Percentiles rank a stretch among this genome's conserved stretches.
Evolutionary conservation across 2,797 vertebrate genomes (phyloP).

Genomic region (Anguilla marmorata): DNA sequence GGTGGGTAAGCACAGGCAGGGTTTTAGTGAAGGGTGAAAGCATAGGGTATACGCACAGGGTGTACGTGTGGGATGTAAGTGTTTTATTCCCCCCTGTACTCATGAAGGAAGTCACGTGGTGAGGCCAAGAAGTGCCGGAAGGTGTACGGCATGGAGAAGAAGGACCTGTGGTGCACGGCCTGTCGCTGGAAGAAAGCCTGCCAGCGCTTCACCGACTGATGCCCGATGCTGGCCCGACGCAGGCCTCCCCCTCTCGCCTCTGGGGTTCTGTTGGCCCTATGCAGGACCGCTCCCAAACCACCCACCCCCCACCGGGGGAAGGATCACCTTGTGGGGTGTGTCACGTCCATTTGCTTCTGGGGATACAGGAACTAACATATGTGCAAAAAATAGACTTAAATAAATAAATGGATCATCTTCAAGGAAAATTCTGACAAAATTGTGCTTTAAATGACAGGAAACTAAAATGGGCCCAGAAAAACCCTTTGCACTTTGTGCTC

Average conservation of each 20-base stretch:
- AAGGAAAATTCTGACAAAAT: background rate
- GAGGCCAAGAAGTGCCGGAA: conserved; percentile 95
- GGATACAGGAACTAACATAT: background rate
- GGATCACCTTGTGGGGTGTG: background rate
- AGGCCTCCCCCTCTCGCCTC: background rate
- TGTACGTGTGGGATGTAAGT: background rate
- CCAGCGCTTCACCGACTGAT: conserved; percentile 89
- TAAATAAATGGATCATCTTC: background rate
- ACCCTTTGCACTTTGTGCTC: conserved; percentile 29
- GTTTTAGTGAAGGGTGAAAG: background rate
- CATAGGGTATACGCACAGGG: background rate
- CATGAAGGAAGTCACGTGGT: conserved; percentile 83
- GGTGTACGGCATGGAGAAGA: conserved; percentile 91
- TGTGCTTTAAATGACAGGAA: conserved; percentile 40
- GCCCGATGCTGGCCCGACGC: background rate
- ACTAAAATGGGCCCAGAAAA: conserved; percentile 40
- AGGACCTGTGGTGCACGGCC: conserved; percentile 91
- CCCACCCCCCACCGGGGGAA: conserved; percentile 24
- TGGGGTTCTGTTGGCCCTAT: background rate
- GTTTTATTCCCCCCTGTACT: conserved; percentile 57
- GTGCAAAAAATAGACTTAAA: background rate
- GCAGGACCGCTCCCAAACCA: background rate
- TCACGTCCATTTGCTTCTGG: background rate
- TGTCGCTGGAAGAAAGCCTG: conserved; percentile 97
- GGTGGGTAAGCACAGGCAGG: background rate